Base-by-base conservation (phyloP, 2,888 invertebrate species). In the Pegoplata infirma region DNA sequence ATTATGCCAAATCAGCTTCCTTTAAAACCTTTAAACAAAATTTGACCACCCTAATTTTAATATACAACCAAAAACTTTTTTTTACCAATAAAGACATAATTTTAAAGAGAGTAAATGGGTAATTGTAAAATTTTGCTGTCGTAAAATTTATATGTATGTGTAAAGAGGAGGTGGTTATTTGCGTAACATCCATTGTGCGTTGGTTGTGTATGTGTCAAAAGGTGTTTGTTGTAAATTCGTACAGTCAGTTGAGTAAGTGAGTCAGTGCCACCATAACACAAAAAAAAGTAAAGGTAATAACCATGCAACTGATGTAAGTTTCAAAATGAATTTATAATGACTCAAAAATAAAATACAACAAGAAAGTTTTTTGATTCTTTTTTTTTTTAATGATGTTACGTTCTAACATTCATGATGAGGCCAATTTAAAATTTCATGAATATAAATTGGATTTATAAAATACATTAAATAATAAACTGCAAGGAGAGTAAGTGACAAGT, bases 401-500 rank as follows among this genome's bases (percentile, higher is more conserved):
- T 71, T 79, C 74, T 67, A 69, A 66, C 68, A 71, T 40, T 66
- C 55, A 76, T 76, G 77, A 80, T 76, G 80, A 66, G 79, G 66
- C 79, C 81, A 81, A 81, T 81, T 81, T 81, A 80, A 81, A 81
- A 80, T 81, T 80, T 81, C 80, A 81, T 81, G 81, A 81, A 81
- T 81, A 81, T 81, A 81, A 81, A 81, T 81, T 81, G 81, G 80
- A 81, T 80, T 74, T 73, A 40, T 44, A 56, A 79, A 79, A 71
- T 56, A 71, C 64, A 74, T 71, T 74, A 74, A 74, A 63, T 66
- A 69, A 49, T 67, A 67, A 46, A 64, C 17, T 2, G 3, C 7
- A 7, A 23, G 25, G 51, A 16, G 17, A 56, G 63, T 59, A 8
- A 46, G 47, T n/a, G 3, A n/a, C 23, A 59, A 32, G 10, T 32